A percentile compares a stretch with the other conserved stretches of the same genome.
Evolutionary conservation across 1,140 invertebrate genomes (phyloP).

Genomic region (Leptinotarsa texana): DNA sequence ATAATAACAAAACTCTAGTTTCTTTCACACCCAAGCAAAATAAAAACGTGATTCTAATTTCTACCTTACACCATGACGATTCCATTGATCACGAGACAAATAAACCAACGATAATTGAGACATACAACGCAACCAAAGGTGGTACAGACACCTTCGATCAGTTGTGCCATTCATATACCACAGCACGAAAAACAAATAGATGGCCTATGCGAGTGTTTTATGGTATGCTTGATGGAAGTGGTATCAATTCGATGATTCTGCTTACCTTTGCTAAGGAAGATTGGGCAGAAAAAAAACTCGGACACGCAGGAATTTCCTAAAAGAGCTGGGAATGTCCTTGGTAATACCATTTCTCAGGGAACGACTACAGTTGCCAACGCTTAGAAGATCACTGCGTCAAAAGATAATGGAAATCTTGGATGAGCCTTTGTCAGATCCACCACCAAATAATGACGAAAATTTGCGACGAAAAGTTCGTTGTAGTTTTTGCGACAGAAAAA

Average conservation of each 20-base stretch:
- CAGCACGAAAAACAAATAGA: constrained; percentile 41
- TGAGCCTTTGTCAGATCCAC: background rate
- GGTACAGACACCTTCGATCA: constrained; percentile 55
- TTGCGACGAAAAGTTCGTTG: constrained; percentile 10
- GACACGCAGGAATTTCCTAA: constrained; percentile 5
- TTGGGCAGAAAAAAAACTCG: constrained; percentile 5
- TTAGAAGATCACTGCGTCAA: constrained; percentile 1
- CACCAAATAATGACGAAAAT: constrained; percentile 16
- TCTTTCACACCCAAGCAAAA: constrained; percentile 17
- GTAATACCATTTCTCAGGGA: constrained; percentile 13
- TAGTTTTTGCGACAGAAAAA: constrained; percentile 20
- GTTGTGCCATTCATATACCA: constrained; percentile 50
- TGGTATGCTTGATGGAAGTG: constrained; percentile 45
- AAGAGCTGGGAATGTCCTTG: constrained; percentile 19
- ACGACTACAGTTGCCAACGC: constrained; percentile 17
- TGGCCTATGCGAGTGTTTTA: constrained; percentile 38
- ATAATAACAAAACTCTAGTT: constrained; percentile 25
- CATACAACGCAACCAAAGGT: constrained; percentile 45
- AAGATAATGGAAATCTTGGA: background rate
- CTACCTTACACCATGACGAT: constrained; percentile 32
- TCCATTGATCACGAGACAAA: constrained; percentile 18
- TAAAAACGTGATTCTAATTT: constrained; percentile 29
- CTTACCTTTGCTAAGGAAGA: background rate
- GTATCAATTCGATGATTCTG: constrained; percentile 33
- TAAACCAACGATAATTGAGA: constrained; percentile 30